These are phyloP conservation scores for Meloidogyne hapla DNA, from an alignment of 1,140 invertebrate species.

Conservation along the genomic window DNA sequence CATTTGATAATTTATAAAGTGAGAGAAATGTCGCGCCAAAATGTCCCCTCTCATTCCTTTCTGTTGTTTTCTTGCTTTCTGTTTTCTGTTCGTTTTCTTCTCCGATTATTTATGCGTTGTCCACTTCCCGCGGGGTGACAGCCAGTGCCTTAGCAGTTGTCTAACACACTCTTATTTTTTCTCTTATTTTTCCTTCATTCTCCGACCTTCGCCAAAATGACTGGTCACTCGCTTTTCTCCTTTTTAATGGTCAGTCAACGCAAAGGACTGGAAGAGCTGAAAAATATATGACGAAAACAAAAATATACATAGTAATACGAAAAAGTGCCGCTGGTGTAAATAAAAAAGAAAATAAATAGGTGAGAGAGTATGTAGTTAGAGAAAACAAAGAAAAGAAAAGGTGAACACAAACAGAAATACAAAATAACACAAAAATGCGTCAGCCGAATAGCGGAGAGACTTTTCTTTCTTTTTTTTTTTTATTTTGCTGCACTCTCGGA, in stretches of 20 bases:
- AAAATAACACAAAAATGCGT: slow-evolving; percentile 3
- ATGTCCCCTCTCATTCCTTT: not conserved
- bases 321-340: not conserved
- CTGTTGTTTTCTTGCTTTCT: slow-evolving; percentile 3
- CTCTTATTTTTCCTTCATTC: not conserved
- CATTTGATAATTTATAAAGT: not conserved
- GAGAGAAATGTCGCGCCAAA: not conserved
- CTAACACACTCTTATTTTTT: not conserved
- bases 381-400: not conserved
- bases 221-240: not conserved
- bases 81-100: slow-evolving; percentile 4
- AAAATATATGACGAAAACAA: slow-evolving; percentile 20
- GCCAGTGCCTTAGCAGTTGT: slow-evolving; percentile 24
- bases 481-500: not conserved
- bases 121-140: slow-evolving; percentile 24
- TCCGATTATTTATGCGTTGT: slow-evolving; percentile 15
- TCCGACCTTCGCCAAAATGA: slow-evolving; percentile 3
- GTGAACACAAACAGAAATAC: slow-evolving; percentile 1
- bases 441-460: not conserved
- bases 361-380: not conserved
- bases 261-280: slow-evolving; percentile 5
- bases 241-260: not conserved
- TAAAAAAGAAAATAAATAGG: not conserved
- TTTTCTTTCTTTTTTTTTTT: not conserved
- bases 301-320: not conserved